Evolutionary conservation across 2,113 vertebrate species (phyloP), one percentile per base, ranked within the genome.

Genomic region (Chaenocephalus aceratus): DNA sequence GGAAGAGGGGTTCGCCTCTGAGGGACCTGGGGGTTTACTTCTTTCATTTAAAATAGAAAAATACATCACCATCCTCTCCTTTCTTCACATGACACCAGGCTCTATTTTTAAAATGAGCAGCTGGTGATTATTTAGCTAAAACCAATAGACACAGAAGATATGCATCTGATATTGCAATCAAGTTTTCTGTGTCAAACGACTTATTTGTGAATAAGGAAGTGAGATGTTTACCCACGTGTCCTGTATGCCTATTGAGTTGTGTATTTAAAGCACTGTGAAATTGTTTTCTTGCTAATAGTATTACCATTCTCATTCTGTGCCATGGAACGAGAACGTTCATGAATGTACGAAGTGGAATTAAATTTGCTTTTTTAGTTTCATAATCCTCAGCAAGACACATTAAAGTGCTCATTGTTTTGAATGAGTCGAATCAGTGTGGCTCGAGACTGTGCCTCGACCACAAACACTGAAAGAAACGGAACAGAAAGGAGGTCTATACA

Each of bases 111-210:
- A 23, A 53, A 41, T 53, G n/a, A 23, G n/a, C 12, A 44, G 58
- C 18, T 12, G n/a, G 34, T 26, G 13, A 54, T n/a, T 9, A 10
- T 18, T 45, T 63, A 53, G 10, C 14, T 53, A 6, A 26, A n/a
- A 53, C 41, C 12, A 61, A 23, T 13, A 10, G 65, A 67, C 16
- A 51, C 10, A 66, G 60, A 85, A 80, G 82, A 49, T 86, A 73
- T 84, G 21, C 66, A 75, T n/a, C n/a, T 82, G 71, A 84, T 86
- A 88, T 80, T 72, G 49, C 23, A n/a, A n/a, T n/a, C n/a, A 68
- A 0, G 0, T 77, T 45, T 48, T 41, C 41, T 49, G 64, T 74
- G 13, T 75, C 23, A 80, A 65, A 83, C 2, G 7, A 78, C n/a
- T 72, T 0, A 66, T 73, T 80, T 74, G 44, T 53, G 23, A 53